Conservation (phyloP, 2,888 invertebrate species). For the Alitta virens region DNA sequence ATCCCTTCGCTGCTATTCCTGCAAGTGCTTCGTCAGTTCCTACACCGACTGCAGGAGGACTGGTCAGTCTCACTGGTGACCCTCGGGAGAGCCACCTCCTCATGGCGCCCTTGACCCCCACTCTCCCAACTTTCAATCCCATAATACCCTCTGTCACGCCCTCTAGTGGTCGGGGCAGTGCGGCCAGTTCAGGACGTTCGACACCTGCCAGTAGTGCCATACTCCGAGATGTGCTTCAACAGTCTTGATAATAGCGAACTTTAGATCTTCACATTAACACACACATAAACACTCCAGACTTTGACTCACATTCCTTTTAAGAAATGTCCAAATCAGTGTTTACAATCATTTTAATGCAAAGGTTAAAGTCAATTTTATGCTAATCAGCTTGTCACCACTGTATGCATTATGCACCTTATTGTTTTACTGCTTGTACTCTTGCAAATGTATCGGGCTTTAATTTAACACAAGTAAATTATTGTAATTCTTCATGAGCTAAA, state of each 20-base stretch:
- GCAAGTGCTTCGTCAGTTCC: constrained; percentile 35
- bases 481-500: too few relatives aligned
- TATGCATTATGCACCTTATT: too few relatives aligned
- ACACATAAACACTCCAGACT: too few relatives aligned
- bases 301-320: too few relatives aligned
- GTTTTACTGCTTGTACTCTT: too few relatives aligned
- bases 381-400: too few relatives aligned
- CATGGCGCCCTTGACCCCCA: constrained; percentile 33
- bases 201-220: constrained; percentile 26
- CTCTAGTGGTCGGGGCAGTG: constrained; percentile 7
- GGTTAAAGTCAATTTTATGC: too few relatives aligned
- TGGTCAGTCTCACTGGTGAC: not conserved
- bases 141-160: constrained; percentile 25
- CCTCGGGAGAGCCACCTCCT: constrained; percentile 31
- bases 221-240: constrained; percentile 11
- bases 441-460: too few relatives aligned
- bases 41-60: not conserved
- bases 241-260: constrained; percentile 2
- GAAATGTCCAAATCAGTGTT: too few relatives aligned
- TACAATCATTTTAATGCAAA: too few relatives aligned
- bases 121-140: constrained; percentile 36
- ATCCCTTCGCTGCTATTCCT: constrained; percentile 52
- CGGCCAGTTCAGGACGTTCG: constrained; percentile 34
- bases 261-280: too few relatives aligned
- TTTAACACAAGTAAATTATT: too few relatives aligned